Evolutionary conservation across 1,140 invertebrate species (phyloP).

Genomic region (Euborellia annulipes): DNA sequence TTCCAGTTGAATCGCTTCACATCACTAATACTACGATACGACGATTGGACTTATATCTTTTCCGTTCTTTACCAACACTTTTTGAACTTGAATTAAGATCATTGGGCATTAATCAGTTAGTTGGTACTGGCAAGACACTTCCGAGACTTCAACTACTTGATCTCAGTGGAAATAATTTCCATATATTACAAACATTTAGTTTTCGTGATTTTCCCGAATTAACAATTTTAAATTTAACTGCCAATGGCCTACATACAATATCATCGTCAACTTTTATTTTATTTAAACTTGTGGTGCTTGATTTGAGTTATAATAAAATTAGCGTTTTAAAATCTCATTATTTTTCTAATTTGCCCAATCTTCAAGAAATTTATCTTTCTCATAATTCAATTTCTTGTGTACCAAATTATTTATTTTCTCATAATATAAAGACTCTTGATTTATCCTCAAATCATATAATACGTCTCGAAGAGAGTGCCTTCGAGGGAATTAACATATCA

Average conservation of each 20-base stretch:
- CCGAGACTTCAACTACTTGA: conserved; percentile 4
- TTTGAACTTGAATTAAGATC: conserved; percentile 2
- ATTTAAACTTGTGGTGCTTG: conserved; percentile 1
- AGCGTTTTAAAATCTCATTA: conserved; percentile 3
- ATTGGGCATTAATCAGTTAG: conserved; percentile 1
- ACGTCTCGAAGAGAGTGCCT: conserved; percentile 10
- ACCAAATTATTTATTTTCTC: conserved; percentile 2
- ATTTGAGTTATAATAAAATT: conserved; percentile 4
- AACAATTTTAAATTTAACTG: conserved; percentile 1
- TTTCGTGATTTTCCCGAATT: conserved; percentile 7
- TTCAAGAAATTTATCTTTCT: conserved; percentile 6
- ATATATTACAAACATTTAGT: conserved; percentile 2
- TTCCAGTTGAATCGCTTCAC: conserved; percentile 1
- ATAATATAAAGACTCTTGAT: conserved; percentile 4
- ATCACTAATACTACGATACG: conserved; percentile 4
- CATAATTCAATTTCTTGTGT: conserved; percentile 2
- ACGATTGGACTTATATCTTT: conserved; percentile 3
- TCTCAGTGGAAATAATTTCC: conserved; percentile 7
- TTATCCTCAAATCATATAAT: conserved; percentile 12
- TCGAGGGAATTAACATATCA: conserved; percentile 12
- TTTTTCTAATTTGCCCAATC: conserved; percentile 3
- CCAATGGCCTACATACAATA: conserved; percentile 7
- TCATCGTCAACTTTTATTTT: conserved; percentile 1
- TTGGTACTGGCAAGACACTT: conserved; percentile 4
- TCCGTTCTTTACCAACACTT: conserved; percentile 1